Evolutionary conservation across 2,797 vertebrate genomes (phyloP).

Genomic region (Menidia menidia): DNA sequence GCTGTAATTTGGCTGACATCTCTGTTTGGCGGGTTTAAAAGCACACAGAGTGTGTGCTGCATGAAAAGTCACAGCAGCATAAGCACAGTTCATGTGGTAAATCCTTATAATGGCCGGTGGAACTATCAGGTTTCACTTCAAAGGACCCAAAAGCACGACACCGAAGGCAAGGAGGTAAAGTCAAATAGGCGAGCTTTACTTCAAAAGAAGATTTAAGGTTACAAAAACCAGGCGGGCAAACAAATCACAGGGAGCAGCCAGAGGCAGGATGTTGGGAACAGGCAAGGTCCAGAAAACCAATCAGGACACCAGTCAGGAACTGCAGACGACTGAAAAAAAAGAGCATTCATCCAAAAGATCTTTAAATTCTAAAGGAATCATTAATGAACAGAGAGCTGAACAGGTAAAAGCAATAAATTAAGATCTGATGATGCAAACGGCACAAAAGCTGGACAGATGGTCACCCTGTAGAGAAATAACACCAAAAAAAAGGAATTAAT

Average conservation of each 20-base stretch:
- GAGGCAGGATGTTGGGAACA: conserved; percentile 4
- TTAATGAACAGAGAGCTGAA: background rate
- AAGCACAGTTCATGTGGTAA: background rate
- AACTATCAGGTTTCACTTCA: conserved; percentile 21
- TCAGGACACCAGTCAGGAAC: background rate
- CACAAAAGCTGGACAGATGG: background rate
- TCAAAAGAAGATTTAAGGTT: conserved; percentile 26
- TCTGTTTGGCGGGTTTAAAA: background rate
- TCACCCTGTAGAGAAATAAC: background rate
- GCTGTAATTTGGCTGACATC: background rate
- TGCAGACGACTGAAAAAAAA: background rate
- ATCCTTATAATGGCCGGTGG: conserved; percentile 5
- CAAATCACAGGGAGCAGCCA: conserved; percentile 5
- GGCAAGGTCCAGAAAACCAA: background rate
- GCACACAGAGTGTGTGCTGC: background rate
- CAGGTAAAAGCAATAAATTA: background rate
- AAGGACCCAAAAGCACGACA: conserved; percentile 16
- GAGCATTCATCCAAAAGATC: background rate
- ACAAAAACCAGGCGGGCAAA: conserved; percentile 18
- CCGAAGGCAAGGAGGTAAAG: conserved; percentile 7
- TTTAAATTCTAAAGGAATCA: conserved; percentile 7
- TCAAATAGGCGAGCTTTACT: conserved; percentile 13
- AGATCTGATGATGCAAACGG: conserved; percentile 2
- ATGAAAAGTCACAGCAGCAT: background rate
- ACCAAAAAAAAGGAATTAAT: background rate